Conservation (phyloP, 2,888 invertebrate species). For the Pristionchus japonicus region DNA sequence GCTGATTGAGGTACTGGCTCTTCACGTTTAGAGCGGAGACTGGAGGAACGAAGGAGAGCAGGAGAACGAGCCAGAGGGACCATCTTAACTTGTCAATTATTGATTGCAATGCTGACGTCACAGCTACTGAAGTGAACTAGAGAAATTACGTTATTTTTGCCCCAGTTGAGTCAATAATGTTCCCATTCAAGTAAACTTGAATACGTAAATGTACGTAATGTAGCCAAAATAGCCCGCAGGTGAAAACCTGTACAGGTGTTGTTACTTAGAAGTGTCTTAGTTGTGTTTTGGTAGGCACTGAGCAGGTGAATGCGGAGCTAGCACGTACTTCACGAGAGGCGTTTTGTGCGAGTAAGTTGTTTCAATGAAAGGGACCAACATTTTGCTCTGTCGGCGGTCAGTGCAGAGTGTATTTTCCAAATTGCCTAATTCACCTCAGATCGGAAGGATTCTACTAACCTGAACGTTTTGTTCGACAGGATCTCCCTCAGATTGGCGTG, state of each 20-base stretch:
- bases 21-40: conserved; percentile 69
- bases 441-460: conserved; percentile 26
- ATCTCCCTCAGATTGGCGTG: conserved; percentile 49
- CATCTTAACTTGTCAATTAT: conserved; percentile 59
- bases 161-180: not conserved
- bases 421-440: no score
- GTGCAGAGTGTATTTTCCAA: no score
- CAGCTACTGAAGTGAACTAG: no score
- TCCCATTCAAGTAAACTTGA: not conserved
- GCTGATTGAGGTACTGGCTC: conserved; percentile 65
- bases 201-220: not conserved
- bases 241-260: not conserved
- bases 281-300: not conserved
- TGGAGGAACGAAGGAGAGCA: conserved; percentile 67
- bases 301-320: no score
- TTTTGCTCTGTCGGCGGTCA: no score
- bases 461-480: conserved; percentile 48
- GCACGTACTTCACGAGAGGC: no score
- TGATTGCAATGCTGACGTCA: not conserved
- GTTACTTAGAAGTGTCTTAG: not conserved
- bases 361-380: not conserved
- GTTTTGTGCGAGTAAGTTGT: no score
- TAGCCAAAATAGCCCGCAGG: not conserved
- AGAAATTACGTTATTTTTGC: not conserved
- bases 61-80: conserved; percentile 61